These are phyloP conservation scores for Eubucco bourcierii DNA, from an alignment of 2,113 vertebrate genomes.

Conservation along the genomic window DNA sequence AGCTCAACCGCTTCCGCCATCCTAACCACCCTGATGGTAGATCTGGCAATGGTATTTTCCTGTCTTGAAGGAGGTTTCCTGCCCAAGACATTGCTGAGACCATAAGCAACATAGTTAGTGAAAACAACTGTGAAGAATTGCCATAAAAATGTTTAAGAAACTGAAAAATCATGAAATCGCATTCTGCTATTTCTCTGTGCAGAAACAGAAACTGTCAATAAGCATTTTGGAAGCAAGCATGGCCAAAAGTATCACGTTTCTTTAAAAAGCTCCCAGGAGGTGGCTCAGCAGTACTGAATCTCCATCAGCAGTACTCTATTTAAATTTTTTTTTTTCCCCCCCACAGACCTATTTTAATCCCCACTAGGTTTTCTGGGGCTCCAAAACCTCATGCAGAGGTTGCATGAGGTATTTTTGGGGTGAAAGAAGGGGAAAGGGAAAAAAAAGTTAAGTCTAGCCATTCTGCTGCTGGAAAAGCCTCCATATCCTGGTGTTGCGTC, in stretches of 20 bases:
- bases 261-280: not conserved
- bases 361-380: not conserved
- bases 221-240: not conserved
- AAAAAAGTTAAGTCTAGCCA: not conserved
- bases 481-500: not conserved
- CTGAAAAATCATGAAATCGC: not conserved
- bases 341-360: not conserved
- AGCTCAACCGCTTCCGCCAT: not conserved
- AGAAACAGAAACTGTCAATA: not conserved
- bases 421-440: not conserved
- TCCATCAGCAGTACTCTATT: not conserved
- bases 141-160: not conserved
- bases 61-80: not conserved
- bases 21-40: not conserved
- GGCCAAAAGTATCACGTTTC: not conserved
- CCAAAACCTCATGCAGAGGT: not conserved
- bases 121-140: not conserved
- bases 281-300: not conserved
- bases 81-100: not conserved
- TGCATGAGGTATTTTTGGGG: fast-evolving
- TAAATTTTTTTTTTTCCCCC: not conserved
- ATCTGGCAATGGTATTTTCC: not conserved
- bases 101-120: not conserved
- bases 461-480: not conserved
- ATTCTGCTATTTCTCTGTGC: not conserved